Conservation (phyloP, 2,888 invertebrate genomes). For the Nasonia oneida region DNA sequence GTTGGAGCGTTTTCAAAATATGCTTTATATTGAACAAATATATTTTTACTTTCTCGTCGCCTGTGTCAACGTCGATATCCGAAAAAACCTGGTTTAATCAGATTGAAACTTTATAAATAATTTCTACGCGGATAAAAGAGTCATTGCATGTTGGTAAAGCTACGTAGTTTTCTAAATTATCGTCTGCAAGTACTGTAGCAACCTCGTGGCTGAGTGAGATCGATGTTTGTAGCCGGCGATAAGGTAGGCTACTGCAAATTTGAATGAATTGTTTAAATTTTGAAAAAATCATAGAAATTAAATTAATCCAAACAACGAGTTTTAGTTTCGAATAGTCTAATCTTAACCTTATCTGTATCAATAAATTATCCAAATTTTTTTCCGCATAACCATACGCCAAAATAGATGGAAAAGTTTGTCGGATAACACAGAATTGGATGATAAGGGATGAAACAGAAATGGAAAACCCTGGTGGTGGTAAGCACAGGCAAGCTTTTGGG, state of each 20-base stretch:
- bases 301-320: neutral
- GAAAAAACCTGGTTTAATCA: conserved; percentile 15
- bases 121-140: conserved; percentile 1
- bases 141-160: neutral
- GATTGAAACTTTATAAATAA: conserved; percentile 50
- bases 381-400: neutral
- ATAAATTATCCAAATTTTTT: neutral
- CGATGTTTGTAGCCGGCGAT: conserved; percentile 42
- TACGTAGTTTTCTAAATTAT: conserved; percentile 46
- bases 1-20: too few relatives aligned
- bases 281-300: neutral
- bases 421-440: neutral
- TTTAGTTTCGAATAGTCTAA: neutral
- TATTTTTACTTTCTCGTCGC: neutral
- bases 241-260: conserved; percentile 49
- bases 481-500: conserved; percentile 4
- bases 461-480: conserved; percentile 38
- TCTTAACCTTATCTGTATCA: too few relatives aligned
- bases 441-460: conserved; percentile 33
- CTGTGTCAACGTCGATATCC: neutral
- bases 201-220: neutral
- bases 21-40: neutral
- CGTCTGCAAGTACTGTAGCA: conserved; percentile 15
- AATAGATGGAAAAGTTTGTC: neutral
- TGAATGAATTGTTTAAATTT: neutral